phyloP scores from a whole-genome alignment of 2,797 vertebrate species.

The Peromyscus eremicus region DNA sequence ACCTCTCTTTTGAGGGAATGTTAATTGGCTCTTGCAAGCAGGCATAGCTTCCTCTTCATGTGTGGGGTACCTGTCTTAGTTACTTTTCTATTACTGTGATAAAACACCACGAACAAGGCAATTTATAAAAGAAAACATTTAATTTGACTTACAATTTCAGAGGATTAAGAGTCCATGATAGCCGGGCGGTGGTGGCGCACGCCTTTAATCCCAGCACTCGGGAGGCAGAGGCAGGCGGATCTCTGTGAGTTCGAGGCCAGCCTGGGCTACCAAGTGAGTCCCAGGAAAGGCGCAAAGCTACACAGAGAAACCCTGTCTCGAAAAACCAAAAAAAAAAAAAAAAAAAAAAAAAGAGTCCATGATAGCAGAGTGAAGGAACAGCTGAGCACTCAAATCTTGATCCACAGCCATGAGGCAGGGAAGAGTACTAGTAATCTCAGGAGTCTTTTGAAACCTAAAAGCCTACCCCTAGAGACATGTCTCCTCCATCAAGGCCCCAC shows the following conservation, averaged over 20 bases:
- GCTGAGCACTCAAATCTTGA: neutral
- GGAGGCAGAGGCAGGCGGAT: too few relatives aligned
- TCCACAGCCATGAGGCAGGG: neutral
- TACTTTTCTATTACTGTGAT: neutral
- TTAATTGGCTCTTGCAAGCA: neutral
- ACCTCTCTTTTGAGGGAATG: neutral
- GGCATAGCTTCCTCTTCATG: neutral
- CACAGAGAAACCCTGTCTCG: too few relatives aligned
- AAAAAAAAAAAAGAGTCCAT: neutral
- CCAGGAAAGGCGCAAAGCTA: too few relatives aligned
- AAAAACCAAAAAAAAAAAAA: too few relatives aligned
- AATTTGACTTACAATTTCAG: neutral
- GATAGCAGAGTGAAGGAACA: neutral
- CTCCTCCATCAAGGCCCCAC: neutral
- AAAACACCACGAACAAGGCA: neutral
- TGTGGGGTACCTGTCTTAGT: neutral
- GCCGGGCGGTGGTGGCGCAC: too few relatives aligned
- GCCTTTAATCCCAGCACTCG: too few relatives aligned
- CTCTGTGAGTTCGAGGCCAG: too few relatives aligned
- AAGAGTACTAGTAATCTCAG: neutral
- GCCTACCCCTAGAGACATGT: neutral
- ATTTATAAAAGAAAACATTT: neutral
- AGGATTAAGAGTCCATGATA: neutral
- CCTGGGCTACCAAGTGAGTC: too few relatives aligned
- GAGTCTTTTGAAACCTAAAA: neutral